Conservation (phyloP, 2,113 vertebrate species). For the Galeopterus variegatus region DNA sequence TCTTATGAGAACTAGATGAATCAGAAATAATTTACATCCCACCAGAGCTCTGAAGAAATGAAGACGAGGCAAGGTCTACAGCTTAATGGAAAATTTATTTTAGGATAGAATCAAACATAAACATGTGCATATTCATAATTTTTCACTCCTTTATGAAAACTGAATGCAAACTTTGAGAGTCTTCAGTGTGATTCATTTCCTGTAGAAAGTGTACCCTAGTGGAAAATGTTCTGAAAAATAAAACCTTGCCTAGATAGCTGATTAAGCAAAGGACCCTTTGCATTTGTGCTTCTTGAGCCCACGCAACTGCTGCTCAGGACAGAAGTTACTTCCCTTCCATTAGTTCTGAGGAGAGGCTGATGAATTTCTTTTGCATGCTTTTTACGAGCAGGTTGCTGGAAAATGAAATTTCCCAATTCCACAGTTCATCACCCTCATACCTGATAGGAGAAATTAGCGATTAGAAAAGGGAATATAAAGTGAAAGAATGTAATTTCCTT, state of each 20-base stretch:
- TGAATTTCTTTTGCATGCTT: constrained; percentile 32
- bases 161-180: neutral
- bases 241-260: neutral
- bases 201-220: neutral
- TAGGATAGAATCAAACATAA: neutral
- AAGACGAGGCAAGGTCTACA: neutral
- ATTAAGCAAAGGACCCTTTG: neutral
- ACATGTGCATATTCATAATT: neutral
- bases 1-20: neutral
- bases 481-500: constrained; percentile 57
- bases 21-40: neutral
- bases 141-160: neutral
- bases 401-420: constrained; percentile 65
- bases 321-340: neutral
- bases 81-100: neutral
- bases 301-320: neutral
- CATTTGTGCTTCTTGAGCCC: neutral
- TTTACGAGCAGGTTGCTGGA: constrained; percentile 32
- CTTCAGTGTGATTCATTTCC: neutral
- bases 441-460: constrained; percentile 61
- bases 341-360: neutral
- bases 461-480: constrained; percentile 36
- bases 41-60: neutral
- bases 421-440: constrained; percentile 43
- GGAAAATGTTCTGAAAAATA: neutral